These are phyloP conservation scores for Stomatorhinus walkeri DNA, from an alignment of 2,797 vertebrate genomes.

Conservation along the genomic window DNA sequence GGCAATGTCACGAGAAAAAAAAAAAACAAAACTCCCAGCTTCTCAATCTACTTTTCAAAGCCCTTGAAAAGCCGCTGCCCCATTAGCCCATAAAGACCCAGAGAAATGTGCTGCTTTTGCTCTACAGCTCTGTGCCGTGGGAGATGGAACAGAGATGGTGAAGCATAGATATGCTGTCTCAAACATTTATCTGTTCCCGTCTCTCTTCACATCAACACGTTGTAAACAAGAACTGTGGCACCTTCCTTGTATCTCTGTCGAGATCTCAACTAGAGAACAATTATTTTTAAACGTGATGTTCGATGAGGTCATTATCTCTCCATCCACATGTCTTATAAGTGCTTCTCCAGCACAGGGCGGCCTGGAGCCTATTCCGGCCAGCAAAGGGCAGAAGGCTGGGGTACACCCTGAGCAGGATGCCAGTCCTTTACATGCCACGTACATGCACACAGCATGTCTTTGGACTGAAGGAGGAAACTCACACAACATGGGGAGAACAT, in stretches of 20 bases:
- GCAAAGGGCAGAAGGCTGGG: background rate
- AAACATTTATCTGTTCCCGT: background rate
- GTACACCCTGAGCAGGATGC: background rate
- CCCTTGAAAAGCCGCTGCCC: background rate
- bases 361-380: background rate
- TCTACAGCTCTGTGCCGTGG: background rate
- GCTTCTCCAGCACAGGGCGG: background rate
- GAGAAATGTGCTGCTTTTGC: background rate
- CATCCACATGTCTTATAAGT: background rate
- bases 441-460: background rate
- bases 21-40: background rate
- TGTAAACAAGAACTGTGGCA: background rate
- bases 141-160: background rate
- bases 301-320: background rate
- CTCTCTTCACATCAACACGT: background rate
- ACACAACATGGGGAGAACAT: background rate
- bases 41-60: background rate
- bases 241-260: background rate
- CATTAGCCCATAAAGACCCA: background rate
- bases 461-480: background rate
- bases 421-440: background rate
- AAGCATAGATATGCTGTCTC: background rate
- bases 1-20: background rate
- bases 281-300: background rate
- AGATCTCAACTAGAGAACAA: background rate